Evolutionary conservation across 2,797 vertebrate species (phyloP), one percentile per base, ranked within the genome.

Genomic region (Momotus momota): DNA sequence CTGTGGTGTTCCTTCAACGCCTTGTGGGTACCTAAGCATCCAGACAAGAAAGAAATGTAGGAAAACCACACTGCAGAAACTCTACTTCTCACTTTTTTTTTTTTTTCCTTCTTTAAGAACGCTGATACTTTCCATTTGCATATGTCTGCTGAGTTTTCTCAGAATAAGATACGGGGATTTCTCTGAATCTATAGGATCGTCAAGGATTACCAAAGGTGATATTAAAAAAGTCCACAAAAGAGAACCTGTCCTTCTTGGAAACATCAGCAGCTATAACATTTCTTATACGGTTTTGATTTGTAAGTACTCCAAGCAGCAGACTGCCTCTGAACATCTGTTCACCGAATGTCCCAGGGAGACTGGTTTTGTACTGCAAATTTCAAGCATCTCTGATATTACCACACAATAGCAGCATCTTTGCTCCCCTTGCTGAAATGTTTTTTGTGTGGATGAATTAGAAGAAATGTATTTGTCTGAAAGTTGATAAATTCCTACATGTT

Each of bases 291-390:
- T 79, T 91, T 86, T 81, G 35, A 90, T 92, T 84, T 92, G 58
- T 88, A 83, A 78, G 62, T 79, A 87, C 74, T 87, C 64, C 81
- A 91, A 71, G 84, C 75, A 95, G 60, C 81, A 94, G 70, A 65
- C 22, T 93, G 80, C 25, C 66, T 84, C 67, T 79, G 67, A 94
- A 90, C 90, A 93, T 88, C 92, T 95, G 90, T 77, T 94, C 71
- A 8, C 64, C 82, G 60, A 81, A 89, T 71, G 52, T 90, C 92
- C 86, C 31, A 4, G 71, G 71, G 85, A 91, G 52, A 61, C 9
- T 86, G 64, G 25, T 45, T 90, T 93, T 88, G 73, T 81, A 29
- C 65, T 54, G 71, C 3, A 22, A 33, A 84, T 91, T 87, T 93
- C n/a, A 77, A 94, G 55, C 71, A 66, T 52, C 83, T 91, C 86